phyloP scores from a whole-genome alignment of 2,113 vertebrate genomes.

The Apeltes quadracus region DNA sequence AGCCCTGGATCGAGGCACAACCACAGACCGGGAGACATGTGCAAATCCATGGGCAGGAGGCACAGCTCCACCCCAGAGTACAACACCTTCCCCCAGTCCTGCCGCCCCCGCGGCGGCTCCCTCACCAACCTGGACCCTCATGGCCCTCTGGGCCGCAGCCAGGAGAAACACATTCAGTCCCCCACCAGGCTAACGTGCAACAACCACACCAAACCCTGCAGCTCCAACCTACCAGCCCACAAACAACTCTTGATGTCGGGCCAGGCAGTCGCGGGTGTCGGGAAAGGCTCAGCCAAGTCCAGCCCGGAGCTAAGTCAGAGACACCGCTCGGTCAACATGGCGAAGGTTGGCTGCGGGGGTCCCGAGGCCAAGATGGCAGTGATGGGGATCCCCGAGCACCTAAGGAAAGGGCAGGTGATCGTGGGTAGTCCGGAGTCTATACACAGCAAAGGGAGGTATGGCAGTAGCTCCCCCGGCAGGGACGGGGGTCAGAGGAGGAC shows the following conservation, averaged over 20 bases:
- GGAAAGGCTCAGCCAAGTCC: constrained; percentile 79
- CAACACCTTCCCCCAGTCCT: constrained; percentile 77
- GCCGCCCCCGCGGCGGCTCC: constrained; percentile 74
- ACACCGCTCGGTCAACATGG: constrained; percentile 73
- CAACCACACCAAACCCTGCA: constrained; percentile 49
- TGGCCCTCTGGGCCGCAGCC: constrained; percentile 84
- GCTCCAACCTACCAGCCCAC: constrained; percentile 67
- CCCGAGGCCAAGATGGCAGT: constrained; percentile 84
- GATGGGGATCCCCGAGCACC: constrained; percentile 86
- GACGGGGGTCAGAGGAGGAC: constrained; percentile 87
- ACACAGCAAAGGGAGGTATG: constrained; percentile 81
- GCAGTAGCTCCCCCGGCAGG: constrained; percentile 77
- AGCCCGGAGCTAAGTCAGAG: constrained; percentile 90
- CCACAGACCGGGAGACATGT: constrained; percentile 73
- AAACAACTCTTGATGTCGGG: constrained; percentile 57
- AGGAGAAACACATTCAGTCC: constrained; percentile 85
- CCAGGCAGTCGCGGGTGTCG: constrained; percentile 76
- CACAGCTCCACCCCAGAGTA: constrained; percentile 90
- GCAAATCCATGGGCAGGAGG: constrained; percentile 83
- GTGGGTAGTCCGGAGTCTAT: constrained; percentile 89
- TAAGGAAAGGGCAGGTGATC: constrained; percentile 83
- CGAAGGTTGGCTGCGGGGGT: constrained; percentile 74
- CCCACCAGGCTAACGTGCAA: constrained; percentile 72
- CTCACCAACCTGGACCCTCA: constrained; percentile 83
- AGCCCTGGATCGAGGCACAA: constrained; percentile 60